Conservation (phyloP, 2,888 invertebrate genomes). For the Deroplatys truncata region DNA sequence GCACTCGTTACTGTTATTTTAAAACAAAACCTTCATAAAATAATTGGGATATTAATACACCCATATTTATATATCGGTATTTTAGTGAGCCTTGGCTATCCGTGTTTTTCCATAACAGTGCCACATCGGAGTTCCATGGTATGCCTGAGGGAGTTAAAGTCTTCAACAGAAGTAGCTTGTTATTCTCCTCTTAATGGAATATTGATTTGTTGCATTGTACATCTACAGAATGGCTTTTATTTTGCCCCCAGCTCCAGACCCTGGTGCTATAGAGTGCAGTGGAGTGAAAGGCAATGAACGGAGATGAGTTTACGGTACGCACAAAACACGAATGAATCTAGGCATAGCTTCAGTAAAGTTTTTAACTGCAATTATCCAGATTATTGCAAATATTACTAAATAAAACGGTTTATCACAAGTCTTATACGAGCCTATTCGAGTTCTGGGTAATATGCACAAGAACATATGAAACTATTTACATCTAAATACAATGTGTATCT, state of each 20-base stretch:
- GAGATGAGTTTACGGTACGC: neutral
- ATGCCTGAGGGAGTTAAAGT: neutral
- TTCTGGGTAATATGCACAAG: too few relatives aligned
- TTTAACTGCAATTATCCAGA: too few relatives aligned
- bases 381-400: too few relatives aligned
- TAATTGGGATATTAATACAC: too few relatives aligned
- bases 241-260: neutral
- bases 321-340: neutral
- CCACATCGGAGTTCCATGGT: neutral
- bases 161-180: neutral
- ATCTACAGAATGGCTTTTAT: neutral
- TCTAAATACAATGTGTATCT: too few relatives aligned
- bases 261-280: neutral
- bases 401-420: too few relatives aligned
- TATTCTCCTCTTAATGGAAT: neutral
- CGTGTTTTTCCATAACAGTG: neutral
- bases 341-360: too few relatives aligned
- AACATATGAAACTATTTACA: too few relatives aligned
- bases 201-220: neutral
- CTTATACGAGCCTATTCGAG: too few relatives aligned
- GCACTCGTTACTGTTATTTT: too few relatives aligned
- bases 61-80: neutral
- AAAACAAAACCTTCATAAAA: too few relatives aligned
- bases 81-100: neutral
- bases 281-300: neutral